Conservation (phyloP, 2,888 invertebrate genomes). For the Deilephila elpenor region DNA sequence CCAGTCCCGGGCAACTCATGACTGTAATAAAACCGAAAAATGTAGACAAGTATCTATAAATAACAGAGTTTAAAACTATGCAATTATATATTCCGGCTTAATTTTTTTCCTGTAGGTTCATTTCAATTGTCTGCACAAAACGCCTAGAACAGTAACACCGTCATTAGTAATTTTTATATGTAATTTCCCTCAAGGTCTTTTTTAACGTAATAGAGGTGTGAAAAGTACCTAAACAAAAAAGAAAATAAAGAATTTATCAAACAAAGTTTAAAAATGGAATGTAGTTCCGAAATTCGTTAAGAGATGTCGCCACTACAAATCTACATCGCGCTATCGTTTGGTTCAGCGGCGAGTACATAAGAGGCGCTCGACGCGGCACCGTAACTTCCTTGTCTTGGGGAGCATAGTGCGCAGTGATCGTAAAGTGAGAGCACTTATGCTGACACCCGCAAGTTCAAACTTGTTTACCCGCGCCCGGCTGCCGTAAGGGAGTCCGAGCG, state of each 20-base stretch:
- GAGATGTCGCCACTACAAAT: conserved; percentile 66
- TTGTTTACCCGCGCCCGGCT: conserved; percentile 85
- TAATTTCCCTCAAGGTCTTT: no score
- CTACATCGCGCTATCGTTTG: conserved; percentile 60
- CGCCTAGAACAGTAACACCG: no score
- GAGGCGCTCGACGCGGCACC: accelerated
- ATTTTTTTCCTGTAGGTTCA: no score
- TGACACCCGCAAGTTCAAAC: conserved; percentile 86
- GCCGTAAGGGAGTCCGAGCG: conserved; percentile 84
- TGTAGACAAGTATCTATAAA: no score
- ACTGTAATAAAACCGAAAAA: no score
- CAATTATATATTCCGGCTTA: no score
- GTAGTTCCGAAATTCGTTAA: conserved; percentile 32
- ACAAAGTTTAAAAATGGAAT: not conserved
- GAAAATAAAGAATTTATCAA: not conserved
- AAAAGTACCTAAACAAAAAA: no score
- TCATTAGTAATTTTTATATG: no score
- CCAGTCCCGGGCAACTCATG: no score
- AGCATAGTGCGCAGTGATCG: conserved; percentile 94
- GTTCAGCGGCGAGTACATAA: conserved; percentile 32
- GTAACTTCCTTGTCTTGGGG: conserved; percentile 92
- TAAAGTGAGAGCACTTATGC: conserved; percentile 94
- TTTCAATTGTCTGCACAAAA: no score
- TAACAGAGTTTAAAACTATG: no score
- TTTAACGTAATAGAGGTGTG: no score